Conservation (phyloP, 1,140 invertebrate species). For the Solenopsis fugax region DNA sequence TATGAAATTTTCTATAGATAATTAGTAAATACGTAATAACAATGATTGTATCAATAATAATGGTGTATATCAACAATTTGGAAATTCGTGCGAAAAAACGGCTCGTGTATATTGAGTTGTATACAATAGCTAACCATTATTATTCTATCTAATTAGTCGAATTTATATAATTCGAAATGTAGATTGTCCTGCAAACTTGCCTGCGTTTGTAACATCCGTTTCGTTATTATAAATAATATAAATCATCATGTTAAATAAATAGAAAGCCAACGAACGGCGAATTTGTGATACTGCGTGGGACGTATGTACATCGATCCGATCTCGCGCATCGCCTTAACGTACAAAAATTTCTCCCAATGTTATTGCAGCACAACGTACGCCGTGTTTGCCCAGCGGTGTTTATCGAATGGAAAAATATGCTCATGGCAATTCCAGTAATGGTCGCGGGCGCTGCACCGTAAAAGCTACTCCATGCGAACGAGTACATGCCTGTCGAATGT, state of each 20-base stretch:
- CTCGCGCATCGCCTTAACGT: conserved; percentile 44
- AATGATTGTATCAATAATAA: conserved; percentile 2
- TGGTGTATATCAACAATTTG: background rate
- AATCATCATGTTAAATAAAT: conserved; percentile 48
- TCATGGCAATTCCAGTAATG: conserved; percentile 64
- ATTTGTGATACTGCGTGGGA: conserved; percentile 22
- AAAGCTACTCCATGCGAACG: conserved; percentile 55
- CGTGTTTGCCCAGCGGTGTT: conserved; percentile 50
- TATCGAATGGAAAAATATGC: conserved; percentile 69
- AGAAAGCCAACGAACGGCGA: background rate
- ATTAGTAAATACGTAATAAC: conserved; percentile 2
- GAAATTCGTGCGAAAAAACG: background rate
- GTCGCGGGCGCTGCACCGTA: conserved; percentile 27
- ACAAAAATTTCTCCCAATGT: conserved; percentile 51
- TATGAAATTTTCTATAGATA: background rate
- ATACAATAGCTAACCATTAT: background rate
- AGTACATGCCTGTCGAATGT: conserved; percentile 1
- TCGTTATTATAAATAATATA: conserved; percentile 10
- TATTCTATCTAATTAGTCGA: conserved; percentile 2
- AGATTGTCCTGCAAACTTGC: background rate
- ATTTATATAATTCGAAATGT: background rate
- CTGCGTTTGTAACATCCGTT: background rate
- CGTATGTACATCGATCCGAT: background rate
- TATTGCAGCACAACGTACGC: conserved; percentile 19
- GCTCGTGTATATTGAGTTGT: background rate